Evolutionary conservation across 2,888 invertebrate species (phyloP).

Genomic region (Torymus tubicola): DNA sequence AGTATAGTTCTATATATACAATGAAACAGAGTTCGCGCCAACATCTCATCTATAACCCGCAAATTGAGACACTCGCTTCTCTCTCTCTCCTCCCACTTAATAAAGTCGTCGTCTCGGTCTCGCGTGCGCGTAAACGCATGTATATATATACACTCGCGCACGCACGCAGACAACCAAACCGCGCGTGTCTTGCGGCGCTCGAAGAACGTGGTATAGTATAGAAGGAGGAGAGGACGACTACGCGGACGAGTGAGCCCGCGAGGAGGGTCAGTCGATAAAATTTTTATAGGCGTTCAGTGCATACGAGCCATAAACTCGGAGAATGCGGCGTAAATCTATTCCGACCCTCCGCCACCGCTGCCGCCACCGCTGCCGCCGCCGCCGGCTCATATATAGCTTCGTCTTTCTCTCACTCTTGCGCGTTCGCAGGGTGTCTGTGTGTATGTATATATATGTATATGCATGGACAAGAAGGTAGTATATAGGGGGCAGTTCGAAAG

Average conservation of each 20-base stretch:
- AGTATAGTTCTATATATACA: slow-evolving; percentile 17
- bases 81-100: slow-evolving; percentile 34
- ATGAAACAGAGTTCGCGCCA: slow-evolving; percentile 38
- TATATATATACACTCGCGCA: neutral
- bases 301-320: slow-evolving; percentile 62
- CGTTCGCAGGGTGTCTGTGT: neutral
- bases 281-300: slow-evolving; percentile 61
- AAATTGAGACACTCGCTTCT: slow-evolving; percentile 48
- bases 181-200: neutral
- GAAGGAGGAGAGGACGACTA: slow-evolving; percentile 3
- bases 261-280: slow-evolving; percentile 61
- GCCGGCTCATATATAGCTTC: slow-evolving; percentile 31
- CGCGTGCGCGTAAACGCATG: neutral
- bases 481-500: slow-evolving; percentile 53
- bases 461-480: neutral
- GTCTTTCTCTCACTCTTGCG: slow-evolving; percentile 22
- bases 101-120: slow-evolving; percentile 50
- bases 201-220: slow-evolving; percentile 10
- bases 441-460: neutral
- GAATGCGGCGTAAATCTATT: slow-evolving; percentile 71
- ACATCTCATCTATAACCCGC: slow-evolving; percentile 47
- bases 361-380: too few species aligned
- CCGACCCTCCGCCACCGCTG: slow-evolving; percentile 61
- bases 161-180: neutral
- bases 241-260: neutral